Conservation (phyloP, 2,888 invertebrate species). For the Macaria liturata region DNA sequence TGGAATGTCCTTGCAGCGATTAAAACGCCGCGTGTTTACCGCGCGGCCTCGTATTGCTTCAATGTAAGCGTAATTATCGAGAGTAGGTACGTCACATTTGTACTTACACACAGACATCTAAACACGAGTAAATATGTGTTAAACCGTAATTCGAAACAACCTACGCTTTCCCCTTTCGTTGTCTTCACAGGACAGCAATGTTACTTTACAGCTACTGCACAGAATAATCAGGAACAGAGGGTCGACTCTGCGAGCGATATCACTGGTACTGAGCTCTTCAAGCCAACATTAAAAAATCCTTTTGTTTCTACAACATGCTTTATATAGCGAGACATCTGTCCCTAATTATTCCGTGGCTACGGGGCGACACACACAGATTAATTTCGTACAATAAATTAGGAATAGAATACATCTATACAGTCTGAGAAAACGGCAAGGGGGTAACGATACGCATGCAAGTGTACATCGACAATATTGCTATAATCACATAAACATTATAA, state of each 20-base stretch:
- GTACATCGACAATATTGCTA: slow-evolving; percentile 17
- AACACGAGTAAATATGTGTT: slow-evolving; percentile 65
- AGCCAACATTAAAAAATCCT: no score
- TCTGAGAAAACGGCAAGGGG: slow-evolving; percentile 66
- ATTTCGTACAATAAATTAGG: slow-evolving; percentile 53
- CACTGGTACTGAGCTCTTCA: no score
- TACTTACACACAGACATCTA: slow-evolving; percentile 74
- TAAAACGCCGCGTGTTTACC: slow-evolving; percentile 35
- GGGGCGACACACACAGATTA: slow-evolving; percentile 57
- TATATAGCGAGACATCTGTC: neutral
- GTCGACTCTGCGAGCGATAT: neutral
- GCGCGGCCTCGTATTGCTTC: slow-evolving; percentile 48
- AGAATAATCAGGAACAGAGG: neutral
- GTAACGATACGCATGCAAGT: slow-evolving; percentile 46
- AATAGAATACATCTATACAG: slow-evolving; percentile 71
- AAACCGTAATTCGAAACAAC: slow-evolving; percentile 60
- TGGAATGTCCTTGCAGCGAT: slow-evolving; percentile 63
- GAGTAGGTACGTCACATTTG: slow-evolving; percentile 75
- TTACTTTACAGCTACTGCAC: slow-evolving; percentile 41
- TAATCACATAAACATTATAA: slow-evolving; percentile 12
- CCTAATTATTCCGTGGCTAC: slow-evolving; percentile 47
- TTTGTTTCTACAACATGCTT: neutral
- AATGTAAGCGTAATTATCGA: slow-evolving; percentile 33
- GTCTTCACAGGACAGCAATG: slow-evolving; percentile 73
- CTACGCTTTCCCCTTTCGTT: slow-evolving; percentile 76